These are phyloP conservation scores for Sebastes itinus DNA, from an alignment of 2,797 vertebrate genomes.

Conservation along the genomic window DNA sequence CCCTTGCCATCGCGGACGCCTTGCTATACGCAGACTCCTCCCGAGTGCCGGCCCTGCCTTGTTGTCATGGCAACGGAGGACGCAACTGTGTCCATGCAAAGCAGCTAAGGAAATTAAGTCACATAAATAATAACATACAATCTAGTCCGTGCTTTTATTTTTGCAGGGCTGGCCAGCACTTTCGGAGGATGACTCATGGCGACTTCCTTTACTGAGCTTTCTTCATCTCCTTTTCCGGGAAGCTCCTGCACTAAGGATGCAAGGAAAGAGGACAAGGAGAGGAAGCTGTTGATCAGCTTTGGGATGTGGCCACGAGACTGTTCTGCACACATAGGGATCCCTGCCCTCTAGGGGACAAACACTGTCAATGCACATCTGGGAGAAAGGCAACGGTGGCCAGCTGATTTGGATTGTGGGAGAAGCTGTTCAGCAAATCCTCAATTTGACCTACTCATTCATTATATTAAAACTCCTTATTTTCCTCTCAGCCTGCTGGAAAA, in stretches of 20 bases:
- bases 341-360: slow-evolving; percentile 65
- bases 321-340: slow-evolving; percentile 25
- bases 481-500: not conserved
- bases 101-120: slow-evolving; percentile 51
- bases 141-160: slow-evolving; percentile 30
- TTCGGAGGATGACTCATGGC: slow-evolving; percentile 23
- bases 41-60: slow-evolving; percentile 20
- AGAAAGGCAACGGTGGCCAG: slow-evolving; percentile 49
- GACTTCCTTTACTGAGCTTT: not conserved
- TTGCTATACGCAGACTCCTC: not conserved
- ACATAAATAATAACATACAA: slow-evolving; percentile 50
- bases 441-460: slow-evolving; percentile 3
- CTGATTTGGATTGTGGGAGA: slow-evolving; percentile 27
- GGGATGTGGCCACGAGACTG: slow-evolving; percentile 9
- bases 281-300: not conserved
- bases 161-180: slow-evolving; percentile 30
- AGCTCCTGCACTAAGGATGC: slow-evolving; percentile 6
- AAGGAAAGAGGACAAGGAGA: slow-evolving; percentile 15
- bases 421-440: slow-evolving; percentile 13
- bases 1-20: slow-evolving; percentile 1
- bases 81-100: slow-evolving; percentile 53
- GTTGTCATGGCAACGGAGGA: slow-evolving; percentile 32
- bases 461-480: not conserved
- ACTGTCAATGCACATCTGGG: slow-evolving; percentile 56
- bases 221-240: slow-evolving; percentile 13